A percentile compares a stretch with the other conserved stretches of the same genome.
phyloP scores from a whole-genome alignment of 2,888 invertebrate genomes.

The Biston betularia region DNA sequence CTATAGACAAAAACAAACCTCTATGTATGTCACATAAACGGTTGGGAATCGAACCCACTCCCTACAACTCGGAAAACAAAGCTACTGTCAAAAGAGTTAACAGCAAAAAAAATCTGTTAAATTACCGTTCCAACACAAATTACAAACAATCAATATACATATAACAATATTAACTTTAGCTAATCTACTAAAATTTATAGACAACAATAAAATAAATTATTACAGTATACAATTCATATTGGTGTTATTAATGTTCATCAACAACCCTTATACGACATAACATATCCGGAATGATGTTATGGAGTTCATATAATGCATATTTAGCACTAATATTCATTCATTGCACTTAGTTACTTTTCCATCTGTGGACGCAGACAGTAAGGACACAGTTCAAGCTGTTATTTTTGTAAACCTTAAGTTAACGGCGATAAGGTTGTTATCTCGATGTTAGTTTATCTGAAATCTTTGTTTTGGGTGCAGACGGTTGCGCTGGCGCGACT shows the following conservation, averaged over 20 bases:
- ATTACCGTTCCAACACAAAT: neutral
- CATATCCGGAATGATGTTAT: slow-evolving; percentile 31
- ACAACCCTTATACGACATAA: slow-evolving; percentile 18
- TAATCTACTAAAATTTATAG: slow-evolving; percentile 11
- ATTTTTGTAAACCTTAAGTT: slow-evolving; percentile 29
- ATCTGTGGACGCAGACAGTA: slow-evolving; percentile 35
- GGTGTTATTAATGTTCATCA: slow-evolving; percentile 7
- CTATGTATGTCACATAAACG: too few relatives aligned
- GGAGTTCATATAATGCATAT: slow-evolving; percentile 34
- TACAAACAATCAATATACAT: neutral
- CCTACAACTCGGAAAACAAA: too few relatives aligned
- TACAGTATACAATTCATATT: slow-evolving; percentile 17
- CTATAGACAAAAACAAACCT: too few relatives aligned
- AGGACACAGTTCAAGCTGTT: slow-evolving; percentile 30
- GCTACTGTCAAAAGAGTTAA: too few relatives aligned
- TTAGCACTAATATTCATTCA: slow-evolving; percentile 41
- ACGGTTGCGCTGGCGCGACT: slow-evolving; percentile 49
- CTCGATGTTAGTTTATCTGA: slow-evolving; percentile 13
- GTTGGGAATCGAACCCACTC: too few relatives aligned
- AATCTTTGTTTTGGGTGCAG: slow-evolving; percentile 45
- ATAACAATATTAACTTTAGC: neutral
- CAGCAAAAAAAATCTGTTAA: too few relatives aligned
- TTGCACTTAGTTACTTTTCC: slow-evolving; percentile 40
- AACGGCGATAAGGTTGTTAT: slow-evolving; percentile 32
- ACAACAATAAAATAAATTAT: slow-evolving; percentile 4